Conservation (phyloP, 2,797 vertebrate species). For the Prunella strophiata region DNA sequence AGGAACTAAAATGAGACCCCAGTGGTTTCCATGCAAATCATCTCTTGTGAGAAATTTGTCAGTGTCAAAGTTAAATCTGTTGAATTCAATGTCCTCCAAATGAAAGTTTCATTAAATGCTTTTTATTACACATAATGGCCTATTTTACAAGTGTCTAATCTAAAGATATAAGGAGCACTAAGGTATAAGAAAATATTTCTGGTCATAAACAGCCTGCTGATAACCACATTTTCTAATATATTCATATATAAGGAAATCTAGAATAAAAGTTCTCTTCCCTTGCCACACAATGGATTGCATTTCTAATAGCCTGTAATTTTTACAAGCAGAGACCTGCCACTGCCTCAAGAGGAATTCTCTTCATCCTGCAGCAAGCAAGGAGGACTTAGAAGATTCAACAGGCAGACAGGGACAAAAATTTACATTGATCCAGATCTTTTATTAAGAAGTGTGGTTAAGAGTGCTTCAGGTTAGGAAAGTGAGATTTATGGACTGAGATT, state of each 20-base stretch:
- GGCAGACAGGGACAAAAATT: not conserved
- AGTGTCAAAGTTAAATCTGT: constrained; percentile 32
- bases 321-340: not conserved
- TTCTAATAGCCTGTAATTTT: constrained; percentile 1
- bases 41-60: constrained; percentile 46
- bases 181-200: constrained; percentile 50
- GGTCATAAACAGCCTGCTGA: constrained; percentile 42
- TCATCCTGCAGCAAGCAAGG: not conserved
- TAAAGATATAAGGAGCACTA: constrained; percentile 48
- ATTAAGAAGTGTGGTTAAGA: not conserved
- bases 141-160: constrained; percentile 53
- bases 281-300: not conserved
- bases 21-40: constrained; percentile 46
- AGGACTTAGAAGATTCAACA: not conserved
- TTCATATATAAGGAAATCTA: not conserved
- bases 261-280: not conserved
- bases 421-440: not conserved
- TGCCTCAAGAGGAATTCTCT: not conserved
- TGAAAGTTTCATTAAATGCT: constrained; percentile 49
- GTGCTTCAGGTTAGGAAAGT: not conserved
- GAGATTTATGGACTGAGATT: not conserved
- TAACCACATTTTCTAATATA: constrained; percentile 28
- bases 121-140: constrained; percentile 55
- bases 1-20: constrained; percentile 50
- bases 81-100: constrained; percentile 26